A percentile compares a stretch with the other conserved stretches of the same genome.
These are phyloP conservation scores for Brenthis hecate DNA, from an alignment of 2,888 invertebrate species.

Conservation along the genomic window DNA sequence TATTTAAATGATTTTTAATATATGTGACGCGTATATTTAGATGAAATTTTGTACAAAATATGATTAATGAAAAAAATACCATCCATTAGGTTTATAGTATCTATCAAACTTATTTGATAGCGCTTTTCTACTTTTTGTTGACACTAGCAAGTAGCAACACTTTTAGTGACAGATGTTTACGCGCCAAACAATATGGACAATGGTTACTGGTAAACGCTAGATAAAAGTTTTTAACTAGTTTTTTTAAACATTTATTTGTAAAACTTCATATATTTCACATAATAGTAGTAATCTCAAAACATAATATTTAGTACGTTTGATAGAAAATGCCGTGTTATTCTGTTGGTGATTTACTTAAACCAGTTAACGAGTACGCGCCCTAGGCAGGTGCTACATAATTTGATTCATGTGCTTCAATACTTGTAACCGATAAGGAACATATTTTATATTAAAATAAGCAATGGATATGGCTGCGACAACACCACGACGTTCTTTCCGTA, in stretches of 20 bases:
- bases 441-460: conserved; percentile 34
- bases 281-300: background rate
- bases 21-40: too few relatives aligned
- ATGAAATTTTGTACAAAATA: too few relatives aligned
- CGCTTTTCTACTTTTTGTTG: background rate
- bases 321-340: conserved; percentile 4
- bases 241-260: background rate
- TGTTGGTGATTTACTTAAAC: conserved; percentile 1
- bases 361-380: conserved; percentile 34
- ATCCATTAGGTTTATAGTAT: too few relatives aligned
- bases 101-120: background rate
- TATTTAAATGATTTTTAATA: too few relatives aligned
- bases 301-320: background rate
- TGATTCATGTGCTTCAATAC: conserved; percentile 45
- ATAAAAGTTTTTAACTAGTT: conserved; percentile 40
- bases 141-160: conserved; percentile 40
- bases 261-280: background rate
- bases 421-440: conserved; percentile 39
- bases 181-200: conserved; percentile 74
- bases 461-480: conserved; percentile 65
- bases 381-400: conserved; percentile 39
- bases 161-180: conserved; percentile 74
- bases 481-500: conserved; percentile 67
- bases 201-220: conserved; percentile 64
- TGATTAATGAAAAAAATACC: too few relatives aligned